Evolutionary conservation across 1,140 invertebrate species (phyloP).

Genomic region (Lepidostoma basale): DNA sequence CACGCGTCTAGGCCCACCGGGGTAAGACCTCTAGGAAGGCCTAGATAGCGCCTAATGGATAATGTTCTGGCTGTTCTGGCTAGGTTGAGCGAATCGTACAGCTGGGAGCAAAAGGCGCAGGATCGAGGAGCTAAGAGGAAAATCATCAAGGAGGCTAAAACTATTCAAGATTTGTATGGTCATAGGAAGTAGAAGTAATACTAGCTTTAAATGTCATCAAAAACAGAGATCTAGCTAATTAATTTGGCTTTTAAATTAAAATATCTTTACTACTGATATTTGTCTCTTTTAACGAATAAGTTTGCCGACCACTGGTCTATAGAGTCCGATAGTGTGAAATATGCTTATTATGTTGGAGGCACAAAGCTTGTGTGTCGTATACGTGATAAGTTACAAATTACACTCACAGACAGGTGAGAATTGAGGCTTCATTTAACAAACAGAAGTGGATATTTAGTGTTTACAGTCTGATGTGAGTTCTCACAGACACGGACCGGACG

Average conservation of each 20-base stretch:
- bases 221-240: not conserved
- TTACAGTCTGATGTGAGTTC: not conserved
- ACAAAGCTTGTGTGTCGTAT: not conserved
- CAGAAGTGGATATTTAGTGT: not conserved
- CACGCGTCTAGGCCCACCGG: too few species aligned
- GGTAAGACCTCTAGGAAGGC: too few species aligned
- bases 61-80: too few species aligned
- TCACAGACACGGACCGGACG: not conserved
- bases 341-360: not conserved
- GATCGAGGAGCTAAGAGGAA: too few species aligned
- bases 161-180: too few species aligned
- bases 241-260: not conserved
- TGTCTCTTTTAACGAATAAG: not conserved
- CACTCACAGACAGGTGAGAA: conserved; percentile 3
- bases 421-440: conserved; percentile 6
- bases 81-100: too few species aligned
- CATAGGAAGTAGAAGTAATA: not conserved
- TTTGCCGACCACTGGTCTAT: too few species aligned
- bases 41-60: too few species aligned
- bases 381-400: conserved; percentile 14
- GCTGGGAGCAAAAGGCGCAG: too few species aligned
- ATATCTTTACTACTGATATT: not conserved
- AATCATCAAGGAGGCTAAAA: too few species aligned
- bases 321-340: too few species aligned
- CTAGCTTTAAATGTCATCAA: not conserved